phyloP scores from a whole-genome alignment of 2,797 vertebrate genomes.

The Silurus lanzhouensis region DNA sequence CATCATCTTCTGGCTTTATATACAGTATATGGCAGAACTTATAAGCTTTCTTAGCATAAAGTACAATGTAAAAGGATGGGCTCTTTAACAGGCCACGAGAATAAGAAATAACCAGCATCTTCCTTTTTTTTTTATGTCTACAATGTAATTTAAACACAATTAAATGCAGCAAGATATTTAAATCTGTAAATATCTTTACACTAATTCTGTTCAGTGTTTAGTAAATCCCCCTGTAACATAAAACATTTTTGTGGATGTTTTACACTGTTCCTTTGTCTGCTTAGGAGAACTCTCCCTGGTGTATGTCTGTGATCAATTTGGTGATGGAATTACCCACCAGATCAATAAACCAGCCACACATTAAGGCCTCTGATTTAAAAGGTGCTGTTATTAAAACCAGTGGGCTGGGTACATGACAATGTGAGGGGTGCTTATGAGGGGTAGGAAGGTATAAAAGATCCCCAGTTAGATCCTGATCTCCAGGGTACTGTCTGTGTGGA shows the following conservation, averaged over 20 bases:
- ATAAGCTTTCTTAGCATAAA: neutral
- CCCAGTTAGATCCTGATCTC: neutral
- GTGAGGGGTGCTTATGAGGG: neutral
- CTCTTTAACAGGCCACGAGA: neutral
- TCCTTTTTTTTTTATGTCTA: neutral
- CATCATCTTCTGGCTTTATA: too few relatives aligned
- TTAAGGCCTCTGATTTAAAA: neutral
- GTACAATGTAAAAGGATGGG: neutral
- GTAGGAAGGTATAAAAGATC: neutral
- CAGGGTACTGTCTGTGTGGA: neutral
- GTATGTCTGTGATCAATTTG: constrained; percentile 36
- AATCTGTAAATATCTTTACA: neutral
- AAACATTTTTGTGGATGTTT: constrained; percentile 24
- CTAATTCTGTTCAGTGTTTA: constrained; percentile 24
- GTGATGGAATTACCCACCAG: constrained; percentile 46
- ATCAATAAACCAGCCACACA: constrained; percentile 35
- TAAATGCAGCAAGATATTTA: neutral
- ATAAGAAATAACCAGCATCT: neutral
- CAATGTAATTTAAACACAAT: neutral
- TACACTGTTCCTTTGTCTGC: constrained; percentile 13
- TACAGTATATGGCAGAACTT: neutral
- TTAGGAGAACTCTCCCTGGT: constrained; percentile 31
- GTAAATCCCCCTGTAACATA: neutral
- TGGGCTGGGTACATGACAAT: neutral
- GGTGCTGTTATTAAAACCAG: constrained; percentile 19